phyloP scores from a whole-genome alignment of 2,113 vertebrate species.

The Piprites chloris region DNA sequence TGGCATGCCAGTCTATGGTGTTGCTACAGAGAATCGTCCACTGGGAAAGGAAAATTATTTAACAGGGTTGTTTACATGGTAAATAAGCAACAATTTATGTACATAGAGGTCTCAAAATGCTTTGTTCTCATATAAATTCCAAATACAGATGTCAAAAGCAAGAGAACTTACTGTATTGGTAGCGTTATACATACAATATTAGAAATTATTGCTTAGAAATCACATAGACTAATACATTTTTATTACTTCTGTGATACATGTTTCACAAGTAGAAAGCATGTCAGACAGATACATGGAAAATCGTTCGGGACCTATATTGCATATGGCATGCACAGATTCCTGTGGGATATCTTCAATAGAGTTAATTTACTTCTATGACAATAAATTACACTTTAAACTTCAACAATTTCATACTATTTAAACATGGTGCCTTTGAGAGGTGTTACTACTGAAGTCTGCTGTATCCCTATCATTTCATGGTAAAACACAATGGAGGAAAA shows the following conservation, averaged over 20 bases:
- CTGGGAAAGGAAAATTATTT: conserved; percentile 49
- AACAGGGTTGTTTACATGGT: not conserved
- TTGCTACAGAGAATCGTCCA: conserved; percentile 10
- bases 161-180: not conserved
- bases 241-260: not conserved
- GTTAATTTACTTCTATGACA: not conserved
- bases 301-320: not conserved
- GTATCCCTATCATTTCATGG: not conserved
- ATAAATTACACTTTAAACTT: not conserved
- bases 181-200: not conserved
- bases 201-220: not conserved
- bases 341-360: not conserved
- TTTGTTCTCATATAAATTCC: conserved; percentile 32
- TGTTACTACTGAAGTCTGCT: not conserved
- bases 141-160: not conserved
- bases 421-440: not conserved
- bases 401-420: not conserved
- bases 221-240: not conserved
- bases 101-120: conserved; percentile 15
- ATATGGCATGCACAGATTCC: not conserved
- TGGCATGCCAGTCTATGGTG: conserved; percentile 4
- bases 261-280: not conserved
- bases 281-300: conserved; percentile 9
- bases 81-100: conserved; percentile 25
- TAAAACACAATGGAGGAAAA: not conserved